Base-by-base conservation (phyloP, 2,797 vertebrate genomes). In the Denticeps clupeoides region DNA sequence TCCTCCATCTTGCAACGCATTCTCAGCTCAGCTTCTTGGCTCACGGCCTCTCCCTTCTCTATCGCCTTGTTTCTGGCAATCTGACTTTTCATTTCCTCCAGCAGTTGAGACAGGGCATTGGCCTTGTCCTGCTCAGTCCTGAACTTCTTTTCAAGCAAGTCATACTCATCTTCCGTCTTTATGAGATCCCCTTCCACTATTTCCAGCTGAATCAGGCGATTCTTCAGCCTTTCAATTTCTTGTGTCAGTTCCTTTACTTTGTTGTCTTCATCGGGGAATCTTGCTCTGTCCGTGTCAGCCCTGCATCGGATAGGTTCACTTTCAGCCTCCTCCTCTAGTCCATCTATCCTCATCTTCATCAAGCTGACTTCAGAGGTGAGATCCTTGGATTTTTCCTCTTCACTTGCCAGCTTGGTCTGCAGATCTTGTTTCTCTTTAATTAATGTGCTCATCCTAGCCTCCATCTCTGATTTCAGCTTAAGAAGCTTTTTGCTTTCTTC, bases 131-230 rank as follows among this genome's bases (percentile, higher is more conserved):
- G 90, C 67, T 97, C 94, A 0, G 78, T 92, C 59, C 87, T 78
- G 67, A 90, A 94, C 56, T 88, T 96, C 74, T 88, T 89, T 79
- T 99, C 89, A 49, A 97, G 73, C 35, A 92, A 80, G 47, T 93
- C 92, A 19, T 94, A 96, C 56, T 95, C 88, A 10, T 99, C 93
- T 69, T 97, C 95, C 0, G 92, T 96, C 68, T 97, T 98, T 85
- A 96, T 88, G 60, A 98, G 57, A 65, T 99, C 94, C 41, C 91
- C 92, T 65, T 97, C 90, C 4, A 95, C 88, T 53, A 95, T 90
- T 68, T 97, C 91, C n/a, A 98, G 49, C 10, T 92, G 90, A 56
- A 91, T 85, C 7, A 98, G 83, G 1, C 91, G 81, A 53, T 86
- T 89, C 64, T 79, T 89, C 12, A 98, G 78, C 35, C 86, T 83